Evolutionary conservation across 37 sponge, comb jelly and placozoan genomes (phyloP).

Genomic region (Aphrocallistes beatrix): DNA sequence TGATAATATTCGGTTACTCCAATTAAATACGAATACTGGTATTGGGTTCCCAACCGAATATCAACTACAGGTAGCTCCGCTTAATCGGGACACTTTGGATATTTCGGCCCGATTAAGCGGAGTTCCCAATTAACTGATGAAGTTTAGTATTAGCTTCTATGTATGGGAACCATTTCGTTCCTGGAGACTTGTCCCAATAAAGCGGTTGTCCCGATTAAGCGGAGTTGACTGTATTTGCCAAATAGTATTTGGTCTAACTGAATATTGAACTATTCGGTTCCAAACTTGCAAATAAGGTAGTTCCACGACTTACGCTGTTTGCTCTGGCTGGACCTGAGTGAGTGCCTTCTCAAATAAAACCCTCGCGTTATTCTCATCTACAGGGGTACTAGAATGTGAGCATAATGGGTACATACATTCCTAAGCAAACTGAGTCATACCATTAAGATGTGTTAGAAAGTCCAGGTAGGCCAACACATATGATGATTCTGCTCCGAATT

Average conservation of each 20-base stretch:
- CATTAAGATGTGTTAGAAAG: slow-evolving; percentile 74
- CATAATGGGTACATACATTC: neutral
- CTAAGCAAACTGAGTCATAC: slow-evolving; percentile 26
- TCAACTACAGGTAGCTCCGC: too few relatives aligned
- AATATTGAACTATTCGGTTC: neutral
- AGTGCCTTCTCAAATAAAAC: slow-evolving; percentile 80
- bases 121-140: too few relatives aligned
- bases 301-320: slow-evolving; percentile 41
- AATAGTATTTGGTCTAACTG: too few relatives aligned
- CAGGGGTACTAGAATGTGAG: neutral
- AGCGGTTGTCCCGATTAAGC: too few relatives aligned
- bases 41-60: too few relatives aligned
- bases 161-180: too few relatives aligned
- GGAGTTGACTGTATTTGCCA: too few relatives aligned
- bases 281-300: neutral
- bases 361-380: slow-evolving; percentile 93
- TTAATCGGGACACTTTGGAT: neutral
- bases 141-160: too few relatives aligned
- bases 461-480: slow-evolving; percentile 70
- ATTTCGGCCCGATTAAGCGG: neutral
- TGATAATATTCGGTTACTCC: too few relatives aligned
- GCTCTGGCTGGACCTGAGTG: slow-evolving; percentile 37
- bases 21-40: too few relatives aligned
- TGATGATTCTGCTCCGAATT: slow-evolving; percentile 50
- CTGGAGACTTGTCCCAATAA: too few relatives aligned